A percentile compares a stretch with the other conserved stretches of the same genome.
These are phyloP conservation scores for Nematostella vectensis DNA, from an alignment of 92 coral and sea anemone genomes.

Conservation along the genomic window DNA sequence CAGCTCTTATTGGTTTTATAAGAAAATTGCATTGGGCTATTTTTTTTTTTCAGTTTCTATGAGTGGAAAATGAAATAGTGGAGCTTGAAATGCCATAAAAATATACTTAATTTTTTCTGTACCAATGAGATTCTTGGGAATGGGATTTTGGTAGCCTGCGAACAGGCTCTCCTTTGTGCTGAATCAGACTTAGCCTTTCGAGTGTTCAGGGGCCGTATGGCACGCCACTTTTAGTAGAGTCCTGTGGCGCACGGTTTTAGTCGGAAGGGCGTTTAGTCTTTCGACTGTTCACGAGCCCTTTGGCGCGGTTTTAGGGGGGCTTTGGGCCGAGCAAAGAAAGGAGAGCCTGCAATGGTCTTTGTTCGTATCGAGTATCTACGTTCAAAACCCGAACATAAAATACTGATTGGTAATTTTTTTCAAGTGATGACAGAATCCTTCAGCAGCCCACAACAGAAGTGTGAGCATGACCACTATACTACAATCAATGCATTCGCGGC, in stretches of 20 bases:
- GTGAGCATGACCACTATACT: too few relatives aligned
- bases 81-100: too few relatives aligned
- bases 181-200: not conserved
- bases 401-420: not conserved
- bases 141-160: slow-evolving; percentile 3
- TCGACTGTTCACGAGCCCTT: not conserved
- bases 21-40: not conserved
- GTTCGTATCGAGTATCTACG: not conserved
- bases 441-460: too few relatives aligned
- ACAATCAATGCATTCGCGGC: slow-evolving; percentile 10
- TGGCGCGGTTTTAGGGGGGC: not conserved
- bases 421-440: not conserved
- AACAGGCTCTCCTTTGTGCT: not conserved
- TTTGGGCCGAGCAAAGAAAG: slow-evolving; percentile 1
- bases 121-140: too few relatives aligned
- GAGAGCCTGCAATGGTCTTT: not conserved
- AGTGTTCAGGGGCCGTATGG: too few relatives aligned
- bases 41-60: not conserved
- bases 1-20: too few relatives aligned
- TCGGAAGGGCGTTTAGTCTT: too few relatives aligned
- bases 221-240: too few relatives aligned
- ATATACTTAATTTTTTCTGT: too few relatives aligned
- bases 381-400: not conserved
- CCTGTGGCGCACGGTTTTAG: too few relatives aligned
- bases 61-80: not conserved